phyloP scores from a whole-genome alignment of 2,797 vertebrate species.

The Lagocephalus sceleratus region DNA sequence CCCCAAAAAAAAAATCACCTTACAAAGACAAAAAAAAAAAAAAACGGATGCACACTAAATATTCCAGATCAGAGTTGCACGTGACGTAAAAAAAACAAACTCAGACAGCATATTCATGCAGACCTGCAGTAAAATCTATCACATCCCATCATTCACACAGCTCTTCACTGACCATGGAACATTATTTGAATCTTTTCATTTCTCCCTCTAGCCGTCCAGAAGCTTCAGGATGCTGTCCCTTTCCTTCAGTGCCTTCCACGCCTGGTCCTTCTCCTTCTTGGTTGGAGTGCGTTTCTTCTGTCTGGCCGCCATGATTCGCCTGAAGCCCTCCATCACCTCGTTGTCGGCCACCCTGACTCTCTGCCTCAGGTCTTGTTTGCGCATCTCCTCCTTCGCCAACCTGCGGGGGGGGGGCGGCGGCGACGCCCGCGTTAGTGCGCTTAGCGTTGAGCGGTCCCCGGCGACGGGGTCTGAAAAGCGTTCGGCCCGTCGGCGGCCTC shows the following conservation, averaged over 20 bases:
- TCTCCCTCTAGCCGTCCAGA: conserved; percentile 79
- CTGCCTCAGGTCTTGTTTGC: conserved; percentile 93
- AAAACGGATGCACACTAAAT: conserved; percentile 15
- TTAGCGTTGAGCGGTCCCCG: neutral
- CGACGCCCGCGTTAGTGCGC: neutral
- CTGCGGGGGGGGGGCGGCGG: conserved; percentile 56
- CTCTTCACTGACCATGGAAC: conserved; percentile 23
- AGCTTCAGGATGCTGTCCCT: conserved; percentile 96
- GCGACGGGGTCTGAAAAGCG: neutral
- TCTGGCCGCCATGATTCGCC: conserved; percentile 96
- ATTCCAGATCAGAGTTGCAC: conserved; percentile 25
- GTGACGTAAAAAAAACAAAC: conserved; percentile 28
- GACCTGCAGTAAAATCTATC: conserved; percentile 20
- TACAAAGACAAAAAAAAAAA: conserved; percentile 10
- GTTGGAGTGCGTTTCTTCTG: conserved; percentile 98
- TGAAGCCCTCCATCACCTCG: conserved; percentile 96
- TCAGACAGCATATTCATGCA: conserved; percentile 27
- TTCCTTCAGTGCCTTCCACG: conserved; percentile 96
- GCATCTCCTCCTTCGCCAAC: conserved; percentile 93
- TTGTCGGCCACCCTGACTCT: conserved; percentile 94
- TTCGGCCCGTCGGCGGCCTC: conserved; percentile 30
- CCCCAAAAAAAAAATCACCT: conserved; percentile 28
- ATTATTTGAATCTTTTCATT: conserved; percentile 3
- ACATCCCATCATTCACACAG: conserved; percentile 16
- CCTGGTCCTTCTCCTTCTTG: conserved; percentile 98